A percentile compares a stretch with the other conserved stretches of the same genome.
phyloP scores from a whole-genome alignment of 1,140 invertebrate genomes.

The Hylyphantes graminicola region DNA sequence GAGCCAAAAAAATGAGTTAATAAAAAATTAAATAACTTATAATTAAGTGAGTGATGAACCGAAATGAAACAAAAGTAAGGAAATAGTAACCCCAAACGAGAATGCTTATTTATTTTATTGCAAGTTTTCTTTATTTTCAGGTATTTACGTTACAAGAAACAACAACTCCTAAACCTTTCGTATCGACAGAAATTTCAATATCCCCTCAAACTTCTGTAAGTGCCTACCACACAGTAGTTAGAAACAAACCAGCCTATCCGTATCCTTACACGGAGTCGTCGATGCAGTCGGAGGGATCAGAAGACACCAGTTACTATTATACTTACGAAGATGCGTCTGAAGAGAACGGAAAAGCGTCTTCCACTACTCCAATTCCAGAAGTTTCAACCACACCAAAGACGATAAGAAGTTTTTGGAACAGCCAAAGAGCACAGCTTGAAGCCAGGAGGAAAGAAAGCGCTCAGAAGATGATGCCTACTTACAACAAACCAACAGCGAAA shows the following conservation, averaged over 20 bases:
- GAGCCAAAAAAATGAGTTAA: too few relatives aligned
- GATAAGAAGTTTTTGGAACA: conserved; percentile 49
- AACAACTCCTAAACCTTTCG: not conserved
- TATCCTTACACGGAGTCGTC: conserved; percentile 30
- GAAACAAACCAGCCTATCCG: conserved; percentile 43
- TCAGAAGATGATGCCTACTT: conserved; percentile 29
- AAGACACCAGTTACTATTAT: conserved; percentile 52
- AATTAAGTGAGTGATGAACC: too few relatives aligned
- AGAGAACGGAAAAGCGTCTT: not conserved
- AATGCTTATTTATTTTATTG: not conserved
- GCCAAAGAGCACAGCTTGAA: conserved; percentile 37
- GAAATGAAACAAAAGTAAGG: too few relatives aligned
- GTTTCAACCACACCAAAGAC: not conserved
- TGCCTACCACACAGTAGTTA: conserved; percentile 43
- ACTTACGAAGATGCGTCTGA: conserved; percentile 54
- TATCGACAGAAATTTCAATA: conserved; percentile 22
- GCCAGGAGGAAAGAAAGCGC: conserved; percentile 37
- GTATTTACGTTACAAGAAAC: conserved; percentile 12
- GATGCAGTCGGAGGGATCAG: conserved; percentile 25
- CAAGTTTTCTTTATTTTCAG: not conserved
- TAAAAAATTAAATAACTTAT: too few relatives aligned
- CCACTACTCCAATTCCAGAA: not conserved
- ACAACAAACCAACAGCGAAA: conserved; percentile 1
- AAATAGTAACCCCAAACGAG: not conserved
- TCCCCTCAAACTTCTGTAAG: conserved; percentile 50